Conservation (phyloP, 2,113 vertebrate species). For the Silurus glanis region DNA sequence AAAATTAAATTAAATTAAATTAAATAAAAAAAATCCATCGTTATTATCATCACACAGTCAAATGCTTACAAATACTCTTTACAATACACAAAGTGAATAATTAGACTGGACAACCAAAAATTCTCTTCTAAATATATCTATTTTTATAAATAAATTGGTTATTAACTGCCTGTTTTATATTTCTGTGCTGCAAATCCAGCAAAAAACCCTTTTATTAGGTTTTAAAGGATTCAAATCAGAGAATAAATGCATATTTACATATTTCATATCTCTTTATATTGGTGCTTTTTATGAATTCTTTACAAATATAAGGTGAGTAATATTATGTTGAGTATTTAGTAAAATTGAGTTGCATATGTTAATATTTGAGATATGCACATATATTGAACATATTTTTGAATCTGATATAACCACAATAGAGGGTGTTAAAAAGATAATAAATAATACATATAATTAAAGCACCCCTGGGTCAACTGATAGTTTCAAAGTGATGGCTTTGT, state of each 20-base stretch:
- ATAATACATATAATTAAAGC: conserved; percentile 50
- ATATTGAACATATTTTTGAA: conserved; percentile 31
- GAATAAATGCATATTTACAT: conserved; percentile 64
- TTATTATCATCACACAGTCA: conserved; percentile 65
- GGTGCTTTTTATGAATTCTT: conserved; percentile 64
- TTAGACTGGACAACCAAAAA: conserved; percentile 57
- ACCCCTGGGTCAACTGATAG: conserved; percentile 52
- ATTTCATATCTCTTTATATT: conserved; percentile 47
- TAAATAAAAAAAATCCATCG: conserved; percentile 51
- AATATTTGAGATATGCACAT: conserved; percentile 32
- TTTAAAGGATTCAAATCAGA: conserved; percentile 47
- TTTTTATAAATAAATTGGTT: conserved; percentile 56
- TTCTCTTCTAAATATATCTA: conserved; percentile 30
- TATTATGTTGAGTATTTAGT: conserved; percentile 47
- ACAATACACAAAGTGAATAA: conserved; percentile 65
- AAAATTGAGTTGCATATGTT: conserved; percentile 41
- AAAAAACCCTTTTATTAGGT: conserved; percentile 34
- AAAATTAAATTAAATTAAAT: conserved; percentile 58
- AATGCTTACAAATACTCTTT: conserved; percentile 64
- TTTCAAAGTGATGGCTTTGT: conserved; percentile 45
- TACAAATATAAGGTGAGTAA: conserved; percentile 58
- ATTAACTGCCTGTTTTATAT: conserved; percentile 52
- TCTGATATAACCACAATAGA: conserved; percentile 55
- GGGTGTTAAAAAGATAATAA: conserved; percentile 43
- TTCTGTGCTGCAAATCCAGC: conserved; percentile 37